These are phyloP conservation scores for Tamias sibiricus DNA, from an alignment of 2,113 vertebrate species.

Conservation along the genomic window DNA sequence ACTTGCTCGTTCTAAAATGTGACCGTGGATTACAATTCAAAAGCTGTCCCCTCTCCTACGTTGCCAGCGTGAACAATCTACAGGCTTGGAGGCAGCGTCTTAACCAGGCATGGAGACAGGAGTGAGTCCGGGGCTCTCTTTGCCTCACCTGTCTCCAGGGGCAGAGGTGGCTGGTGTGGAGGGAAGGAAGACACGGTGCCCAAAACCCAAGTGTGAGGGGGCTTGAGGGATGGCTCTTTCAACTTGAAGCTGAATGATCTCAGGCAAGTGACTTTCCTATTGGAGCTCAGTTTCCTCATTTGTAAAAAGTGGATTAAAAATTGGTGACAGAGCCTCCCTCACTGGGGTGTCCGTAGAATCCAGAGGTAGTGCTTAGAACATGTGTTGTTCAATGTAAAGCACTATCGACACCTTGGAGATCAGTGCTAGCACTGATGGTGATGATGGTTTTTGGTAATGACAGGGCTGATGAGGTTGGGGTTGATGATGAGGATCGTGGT, in stretches of 20 bases:
- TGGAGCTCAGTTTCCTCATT: not conserved
- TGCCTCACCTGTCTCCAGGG: not conserved
- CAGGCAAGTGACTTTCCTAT: not conserved
- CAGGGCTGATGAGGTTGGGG: not conserved
- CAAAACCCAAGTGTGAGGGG: not conserved
- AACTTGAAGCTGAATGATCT: not conserved
- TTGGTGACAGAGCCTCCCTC: not conserved
- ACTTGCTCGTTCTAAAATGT: conserved; percentile 67
- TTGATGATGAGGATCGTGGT: not conserved
- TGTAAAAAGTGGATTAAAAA: not conserved
- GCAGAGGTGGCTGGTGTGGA: not conserved
- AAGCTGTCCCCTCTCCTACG: not conserved
- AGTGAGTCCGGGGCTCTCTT: conserved; percentile 5
- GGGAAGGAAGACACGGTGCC: not conserved
- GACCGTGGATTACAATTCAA: conserved; percentile 71
- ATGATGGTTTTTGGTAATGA: not conserved
- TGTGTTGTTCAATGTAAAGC: not conserved
- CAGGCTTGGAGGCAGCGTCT: conserved; percentile 44
- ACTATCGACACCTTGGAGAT: not conserved
- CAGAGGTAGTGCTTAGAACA: not conserved
- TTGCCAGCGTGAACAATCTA: not conserved
- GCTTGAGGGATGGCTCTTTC: not conserved
- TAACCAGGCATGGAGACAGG: conserved; percentile 61
- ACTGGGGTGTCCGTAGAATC: not conserved
- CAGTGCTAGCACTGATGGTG: not conserved